Evolutionary conservation across 2,888 invertebrate genomes (phyloP).

Genomic region (Merodon equestris): DNA sequence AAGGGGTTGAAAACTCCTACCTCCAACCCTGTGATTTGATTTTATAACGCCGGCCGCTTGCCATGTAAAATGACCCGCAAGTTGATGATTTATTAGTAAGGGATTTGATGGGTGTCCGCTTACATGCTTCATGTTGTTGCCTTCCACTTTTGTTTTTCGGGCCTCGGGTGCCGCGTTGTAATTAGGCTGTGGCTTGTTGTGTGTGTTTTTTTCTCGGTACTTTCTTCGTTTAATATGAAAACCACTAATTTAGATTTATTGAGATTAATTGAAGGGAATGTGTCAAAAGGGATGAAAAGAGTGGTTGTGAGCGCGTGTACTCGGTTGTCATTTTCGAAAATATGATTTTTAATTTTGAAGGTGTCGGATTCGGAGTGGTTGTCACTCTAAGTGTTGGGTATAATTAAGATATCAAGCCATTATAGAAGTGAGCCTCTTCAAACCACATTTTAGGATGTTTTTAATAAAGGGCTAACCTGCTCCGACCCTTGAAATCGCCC

Average conservation of each 20-base stretch:
- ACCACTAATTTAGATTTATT: constrained; percentile 68
- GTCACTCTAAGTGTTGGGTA: too few relatives aligned
- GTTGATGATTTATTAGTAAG: constrained; percentile 64
- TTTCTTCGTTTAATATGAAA: constrained; percentile 21
- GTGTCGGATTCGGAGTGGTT: too few relatives aligned
- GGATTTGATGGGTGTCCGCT: constrained; percentile 67
- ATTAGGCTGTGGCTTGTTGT: constrained; percentile 57
- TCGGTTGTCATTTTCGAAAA: background rate
- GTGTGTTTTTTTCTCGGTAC: constrained; percentile 20
- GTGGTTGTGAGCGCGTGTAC: constrained; percentile 24
- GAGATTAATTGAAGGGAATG: constrained; percentile 61
- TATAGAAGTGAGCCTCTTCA: too few relatives aligned
- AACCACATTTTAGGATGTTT: too few relatives aligned
- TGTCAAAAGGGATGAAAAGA: background rate
- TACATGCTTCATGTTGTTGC: constrained; percentile 53
- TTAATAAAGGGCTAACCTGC: too few relatives aligned
- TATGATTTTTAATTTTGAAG: too few relatives aligned
- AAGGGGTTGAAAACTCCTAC: constrained; percentile 61
- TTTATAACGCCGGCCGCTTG: constrained; percentile 9
- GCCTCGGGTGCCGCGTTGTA: constrained; percentile 39
- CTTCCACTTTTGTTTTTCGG: constrained; percentile 49
- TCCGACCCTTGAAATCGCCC: too few relatives aligned
- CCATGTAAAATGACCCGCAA: constrained; percentile 63
- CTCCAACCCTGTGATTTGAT: constrained; percentile 17
- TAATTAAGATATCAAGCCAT: too few relatives aligned